Base-by-base conservation (phyloP, 92 coral and sea anemone species). In the Porites rus region DNA sequence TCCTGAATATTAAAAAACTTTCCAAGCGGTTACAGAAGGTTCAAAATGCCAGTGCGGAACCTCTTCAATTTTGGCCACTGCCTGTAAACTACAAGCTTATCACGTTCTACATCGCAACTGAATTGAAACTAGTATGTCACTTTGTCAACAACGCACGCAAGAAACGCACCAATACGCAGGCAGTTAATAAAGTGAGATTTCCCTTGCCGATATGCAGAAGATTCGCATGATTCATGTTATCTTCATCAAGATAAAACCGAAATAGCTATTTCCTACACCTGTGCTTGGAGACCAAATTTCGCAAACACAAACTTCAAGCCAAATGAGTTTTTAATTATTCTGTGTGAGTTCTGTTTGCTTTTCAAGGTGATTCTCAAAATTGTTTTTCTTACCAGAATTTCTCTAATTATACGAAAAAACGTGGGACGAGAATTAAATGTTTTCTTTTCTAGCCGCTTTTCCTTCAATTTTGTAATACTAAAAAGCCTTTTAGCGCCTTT, bases 251-350 rank as follows among this genome's bases (percentile, higher is more conserved):
- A 83, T 83, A 83, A 83, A 24, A n/a, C 66, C 38, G 72, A 72
- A 72, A 61, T 73, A 21, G 63, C 73, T 52, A 83, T 74, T 74
- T 83, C 87, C 87, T 74, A 43, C 87, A 83, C 87, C 87, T 83
- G 87, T 83, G 67, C 74, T 60, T 52, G 51, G 53, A 61, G 72
- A 22, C 73, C 56, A n/a, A 83, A 72, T 66, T 83, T 83, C 87
- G 80, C 87, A 83, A 83, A 83, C 87, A 83, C 79, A 73, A 51
- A 61, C 80, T 83, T 51, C 51, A 83, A 60, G 87, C 63, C 62
- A 72, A 83, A 83, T 83, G 87, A 83, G 80, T 83, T 83, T 83
- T 83, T 83, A 83, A 83, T 83, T 83, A 83, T 83, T 14, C 16
- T 12, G 69, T 17, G 73, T 46, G 18, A 73, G 87, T 73, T 62